Base-by-base conservation (phyloP, 2,113 vertebrate genomes). In the Cairina moschata region DNA sequence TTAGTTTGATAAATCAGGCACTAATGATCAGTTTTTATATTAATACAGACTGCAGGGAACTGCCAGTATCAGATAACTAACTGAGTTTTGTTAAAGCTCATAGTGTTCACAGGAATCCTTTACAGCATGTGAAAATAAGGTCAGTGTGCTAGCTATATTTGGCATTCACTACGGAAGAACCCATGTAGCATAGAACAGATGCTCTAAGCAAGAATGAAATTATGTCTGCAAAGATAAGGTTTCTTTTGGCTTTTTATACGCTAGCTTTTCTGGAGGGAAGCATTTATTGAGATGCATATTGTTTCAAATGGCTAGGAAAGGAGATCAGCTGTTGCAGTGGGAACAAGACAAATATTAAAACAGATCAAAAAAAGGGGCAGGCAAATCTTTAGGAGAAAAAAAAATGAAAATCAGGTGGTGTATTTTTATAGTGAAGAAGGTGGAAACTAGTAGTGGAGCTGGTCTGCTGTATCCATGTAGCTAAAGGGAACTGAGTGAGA, bases 401-500 rank as follows among this genome's bases (percentile, higher is more conserved):
- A 71, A 72, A 69, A 13, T 20, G 4, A 50, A 74, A 80, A 80
- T 6, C 25, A 88, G n/a, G 32, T 72, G 8, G 83, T 93, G 34
- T 73, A 92, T 91, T 80, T 92, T 91, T 74, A 23, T 69, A 85
- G 90, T 3, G 8, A 95, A 84, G 87, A 71, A 91, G 48, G 48
- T 66, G 58, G 83, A 96, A 97, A 85, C 17, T 38, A 77, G 84
- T 88, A 84, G 91, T 13, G 73, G 74, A 62, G 56, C 50, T 68
- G 66, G 63, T 66, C 89, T 93, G 60, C 32, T 92, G 15, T 50
- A 93, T 38, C 44, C 13, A n/a, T 0, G 1, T 86, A 80, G 79
- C 91, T 95, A 92, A 83, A 32, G 67, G 91, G 71, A 83, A 72
- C 58, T 2, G 8, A 84, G 81, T 71, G 83, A 95, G 94, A 97